Base-by-base conservation (phyloP, 2,797 vertebrate genomes). In the Epinephelus awoara region DNA sequence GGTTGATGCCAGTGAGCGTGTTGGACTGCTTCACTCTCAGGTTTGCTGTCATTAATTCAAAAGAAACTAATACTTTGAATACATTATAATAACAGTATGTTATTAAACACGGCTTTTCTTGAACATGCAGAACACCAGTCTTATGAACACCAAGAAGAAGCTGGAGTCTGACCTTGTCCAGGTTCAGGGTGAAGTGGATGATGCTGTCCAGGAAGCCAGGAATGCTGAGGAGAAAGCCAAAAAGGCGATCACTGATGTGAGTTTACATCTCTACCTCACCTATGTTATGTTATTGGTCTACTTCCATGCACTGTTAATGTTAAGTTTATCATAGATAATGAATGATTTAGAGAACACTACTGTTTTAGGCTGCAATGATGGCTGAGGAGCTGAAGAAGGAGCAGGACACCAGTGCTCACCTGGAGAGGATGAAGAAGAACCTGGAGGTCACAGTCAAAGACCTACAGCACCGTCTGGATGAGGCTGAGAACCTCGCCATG, bases 201-300 rank as follows among this genome's bases (percentile, higher is more conserved):
- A 97, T 75, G 83, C 93, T 3, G 58, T 96, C 52, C 96, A 97
- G 74, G 97, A 97, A 84, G 93, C 96, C 78, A 95, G 95, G 76
- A 97, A 97, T 29, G 96, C 96, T 38, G 97, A 97, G 59, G 96
- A 98, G 27, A 98, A 97, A 75, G 97, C 97, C 73, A 98, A 97
- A 90, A 97, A 97, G 71, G 96, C 96, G 0, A 96, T 98, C 83
- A 97, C 96, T 52, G 96, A 97, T 59, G 97, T 98, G 73, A 95
- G 96, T 27, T 46, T 7, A 52, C 5, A 12, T 40, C 2, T 15
- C 23, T 47, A 47, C 15, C 15, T 47, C 3, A 17, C 14, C 46
- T 47, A 6, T 47, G 15, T 47, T 17, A 47, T 47, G 15, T 17
- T 42, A 10, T 42, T 8, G 2, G 2, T 42, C 11, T 42, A 2